Conservation (phyloP, 2,113 vertebrate species). For the Saguinus midas region DNA sequence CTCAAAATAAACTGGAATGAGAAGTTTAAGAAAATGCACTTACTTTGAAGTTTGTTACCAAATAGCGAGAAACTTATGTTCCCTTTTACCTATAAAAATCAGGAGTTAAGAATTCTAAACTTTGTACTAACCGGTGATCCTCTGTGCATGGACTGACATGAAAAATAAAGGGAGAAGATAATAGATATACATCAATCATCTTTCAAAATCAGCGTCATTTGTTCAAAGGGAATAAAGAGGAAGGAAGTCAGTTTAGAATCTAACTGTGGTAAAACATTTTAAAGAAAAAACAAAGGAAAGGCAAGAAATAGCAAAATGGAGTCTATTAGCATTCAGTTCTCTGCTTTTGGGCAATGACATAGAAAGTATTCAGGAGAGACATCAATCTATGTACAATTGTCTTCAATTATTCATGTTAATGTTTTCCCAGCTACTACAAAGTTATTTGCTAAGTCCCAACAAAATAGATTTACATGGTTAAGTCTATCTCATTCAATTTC, state of each 20-base stretch:
- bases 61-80: constrained; percentile 68
- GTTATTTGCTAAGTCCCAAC: neutral
- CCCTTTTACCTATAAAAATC: constrained; percentile 71
- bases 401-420: neutral
- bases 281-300: neutral
- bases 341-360: neutral
- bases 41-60: constrained; percentile 67
- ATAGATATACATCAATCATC: constrained; percentile 13
- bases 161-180: constrained; percentile 80
- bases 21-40: constrained; percentile 54
- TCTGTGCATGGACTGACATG: constrained; percentile 94
- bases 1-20: neutral
- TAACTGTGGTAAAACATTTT: neutral
- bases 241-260: neutral
- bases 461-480: neutral
- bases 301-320: neutral
- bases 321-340: neutral
- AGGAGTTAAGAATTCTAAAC: constrained; percentile 73
- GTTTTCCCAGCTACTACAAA: neutral
- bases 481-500: neutral
- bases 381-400: neutral
- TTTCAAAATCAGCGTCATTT: neutral
- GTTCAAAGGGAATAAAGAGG: neutral
- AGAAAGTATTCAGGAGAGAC: neutral
- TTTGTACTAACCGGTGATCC: constrained; percentile 97